phyloP scores from a whole-genome alignment of 2,888 invertebrate genomes.

The Conomelus anceps region DNA sequence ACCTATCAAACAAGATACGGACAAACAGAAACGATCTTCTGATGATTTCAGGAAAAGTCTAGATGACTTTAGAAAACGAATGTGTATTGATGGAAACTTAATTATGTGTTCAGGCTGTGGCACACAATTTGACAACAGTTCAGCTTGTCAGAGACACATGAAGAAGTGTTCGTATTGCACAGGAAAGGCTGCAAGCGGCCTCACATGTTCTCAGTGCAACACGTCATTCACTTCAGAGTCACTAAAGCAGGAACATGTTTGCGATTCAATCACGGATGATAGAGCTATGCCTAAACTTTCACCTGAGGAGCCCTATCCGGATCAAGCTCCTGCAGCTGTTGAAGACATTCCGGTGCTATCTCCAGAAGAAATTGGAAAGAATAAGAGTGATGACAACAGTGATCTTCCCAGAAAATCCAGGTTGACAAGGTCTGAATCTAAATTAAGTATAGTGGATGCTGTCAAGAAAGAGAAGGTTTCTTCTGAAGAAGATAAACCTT shows the following conservation, averaged over 20 bases:
- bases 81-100: background rate
- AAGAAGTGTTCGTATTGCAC: slow-evolving; percentile 25
- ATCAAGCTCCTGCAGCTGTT: background rate
- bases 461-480: background rate
- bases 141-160: slow-evolving; percentile 23
- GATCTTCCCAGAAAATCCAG: background rate
- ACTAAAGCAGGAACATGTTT: slow-evolving; percentile 16
- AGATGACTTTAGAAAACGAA: background rate
- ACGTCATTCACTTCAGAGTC: slow-evolving; percentile 14
- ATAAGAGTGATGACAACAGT: background rate
- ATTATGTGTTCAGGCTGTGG: slow-evolving; percentile 25
- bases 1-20: background rate
- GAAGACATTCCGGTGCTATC: slow-evolving; percentile 25
- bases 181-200: slow-evolving; percentile 5
- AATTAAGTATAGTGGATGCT: background rate
- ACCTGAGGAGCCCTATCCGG: slow-evolving; percentile 14
- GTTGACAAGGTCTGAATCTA: background rate
- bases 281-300: slow-evolving; percentile 21
- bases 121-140: slow-evolving; percentile 21
- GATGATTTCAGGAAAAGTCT: background rate
- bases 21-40: background rate
- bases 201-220: slow-evolving; percentile 14
- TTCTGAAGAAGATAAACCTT: background rate
- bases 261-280: slow-evolving; percentile 7
- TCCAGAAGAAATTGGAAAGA: slow-evolving; percentile 15